These are phyloP conservation scores for Microctenopoma lineatum DNA, from an alignment of 2,797 vertebrate genomes.

Conservation along the genomic window DNA sequence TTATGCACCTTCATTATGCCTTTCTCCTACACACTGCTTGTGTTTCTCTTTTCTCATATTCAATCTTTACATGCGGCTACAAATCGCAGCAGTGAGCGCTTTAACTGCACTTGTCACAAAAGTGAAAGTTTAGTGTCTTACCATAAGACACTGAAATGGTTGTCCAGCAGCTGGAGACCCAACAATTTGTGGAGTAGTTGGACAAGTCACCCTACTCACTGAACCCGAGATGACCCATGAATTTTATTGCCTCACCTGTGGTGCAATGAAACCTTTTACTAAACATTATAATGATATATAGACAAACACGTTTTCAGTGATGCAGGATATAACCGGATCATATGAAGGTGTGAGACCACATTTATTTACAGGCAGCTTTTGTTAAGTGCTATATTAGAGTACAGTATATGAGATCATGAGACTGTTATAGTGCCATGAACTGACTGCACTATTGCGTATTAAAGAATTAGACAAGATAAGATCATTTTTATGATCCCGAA, in stretches of 20 bases:
- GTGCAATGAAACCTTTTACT: background rate
- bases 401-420: background rate
- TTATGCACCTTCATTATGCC: background rate
- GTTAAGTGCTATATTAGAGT: background rate
- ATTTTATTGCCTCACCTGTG: background rate
- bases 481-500: too few relatives aligned
- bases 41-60: conserved; percentile 1
- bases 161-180: background rate
- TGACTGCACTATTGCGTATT: background rate
- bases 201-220: background rate
- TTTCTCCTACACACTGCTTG: background rate
- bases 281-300: background rate
- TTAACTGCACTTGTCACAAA: background rate
- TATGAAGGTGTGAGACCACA: background rate
- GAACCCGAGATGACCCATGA: background rate
- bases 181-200: background rate
- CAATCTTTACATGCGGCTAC: too few relatives aligned
- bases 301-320: too few relatives aligned
- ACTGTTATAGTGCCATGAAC: too few relatives aligned
- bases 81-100: too few relatives aligned
- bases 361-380: background rate
- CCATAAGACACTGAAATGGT: background rate
- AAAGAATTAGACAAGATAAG: background rate
- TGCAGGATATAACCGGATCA: background rate
- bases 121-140: too few relatives aligned